Evolutionary conservation across 35 echinoderm and acorn worm genomes (phyloP).

Genomic region (Lytechinus variegatus): DNA sequence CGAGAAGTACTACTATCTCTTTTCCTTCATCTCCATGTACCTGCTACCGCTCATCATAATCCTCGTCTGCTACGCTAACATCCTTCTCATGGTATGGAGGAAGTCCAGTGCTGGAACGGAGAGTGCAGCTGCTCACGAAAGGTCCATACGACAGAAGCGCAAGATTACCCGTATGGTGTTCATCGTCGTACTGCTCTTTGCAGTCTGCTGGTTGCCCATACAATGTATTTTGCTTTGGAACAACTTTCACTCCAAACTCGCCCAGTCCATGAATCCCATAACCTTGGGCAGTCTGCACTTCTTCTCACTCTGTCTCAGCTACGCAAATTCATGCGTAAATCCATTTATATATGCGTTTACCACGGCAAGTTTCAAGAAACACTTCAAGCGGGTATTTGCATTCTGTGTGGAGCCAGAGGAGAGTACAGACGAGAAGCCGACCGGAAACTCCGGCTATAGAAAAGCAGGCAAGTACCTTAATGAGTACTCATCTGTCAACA

Average conservation of each 20-base stretch:
- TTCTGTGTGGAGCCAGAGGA: conserved; percentile 62
- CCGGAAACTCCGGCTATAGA: conserved; percentile 65
- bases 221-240: conserved; percentile 63
- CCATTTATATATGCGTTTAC: conserved; percentile 98
- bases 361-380: conserved; percentile 87
- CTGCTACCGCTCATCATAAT: conserved; percentile 82
- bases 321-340: conserved; percentile 91
- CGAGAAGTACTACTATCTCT: conserved; percentile 72
- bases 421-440: conserved; percentile 60
- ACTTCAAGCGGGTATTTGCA: conserved; percentile 88
- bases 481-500: conserved; percentile 77
- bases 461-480: conserved; percentile 81
- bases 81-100: conserved; percentile 86
- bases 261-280: neutral
- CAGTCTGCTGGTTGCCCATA: conserved; percentile 83
- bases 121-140: conserved; percentile 86
- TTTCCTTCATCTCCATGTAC: conserved; percentile 80
- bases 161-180: conserved; percentile 96
- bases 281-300: conserved; percentile 34
- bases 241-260: conserved; percentile 43
- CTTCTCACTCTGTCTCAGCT: conserved; percentile 84
- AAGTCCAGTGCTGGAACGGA: conserved; percentile 92
- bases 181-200: conserved; percentile 87
- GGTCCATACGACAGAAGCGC: conserved; percentile 95
- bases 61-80: conserved; percentile 85